Conservation (phyloP, 2,797 vertebrate species). For the Babyrousa celebensis region DNA sequence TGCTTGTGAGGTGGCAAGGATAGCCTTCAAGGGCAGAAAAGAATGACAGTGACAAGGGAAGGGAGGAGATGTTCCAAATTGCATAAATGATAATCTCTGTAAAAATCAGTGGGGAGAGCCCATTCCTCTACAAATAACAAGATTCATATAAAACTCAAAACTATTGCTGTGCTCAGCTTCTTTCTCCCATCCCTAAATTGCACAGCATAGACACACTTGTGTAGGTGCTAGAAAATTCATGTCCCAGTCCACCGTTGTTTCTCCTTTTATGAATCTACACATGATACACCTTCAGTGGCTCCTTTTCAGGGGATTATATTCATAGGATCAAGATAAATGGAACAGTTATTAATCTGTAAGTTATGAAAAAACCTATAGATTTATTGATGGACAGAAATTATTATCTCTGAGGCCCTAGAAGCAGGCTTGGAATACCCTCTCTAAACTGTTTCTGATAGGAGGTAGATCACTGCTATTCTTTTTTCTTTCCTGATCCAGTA, state of each 20-base stretch:
- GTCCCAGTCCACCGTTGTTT: neutral
- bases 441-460: neutral
- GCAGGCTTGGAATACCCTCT: constrained; percentile 26
- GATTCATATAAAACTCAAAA: neutral
- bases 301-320: neutral
- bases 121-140: neutral
- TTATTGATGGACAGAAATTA: constrained; percentile 50
- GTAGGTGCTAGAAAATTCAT: neutral
- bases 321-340: constrained; percentile 12
- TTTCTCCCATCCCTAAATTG: neutral
- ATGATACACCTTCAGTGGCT: neutral
- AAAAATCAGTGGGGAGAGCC: neutral
- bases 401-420: constrained; percentile 52
- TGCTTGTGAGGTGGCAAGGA: neutral
- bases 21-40: neutral
- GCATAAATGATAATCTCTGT: neutral
- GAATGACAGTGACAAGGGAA: neutral
- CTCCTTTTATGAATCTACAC: neutral
- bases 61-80: constrained; percentile 19
- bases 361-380: constrained; percentile 7
- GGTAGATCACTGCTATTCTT: neutral
- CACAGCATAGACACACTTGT: neutral
- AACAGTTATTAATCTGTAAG: constrained; percentile 28
- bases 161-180: neutral
- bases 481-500: neutral